phyloP scores from a whole-genome alignment of 2,888 invertebrate species.

The Pyrocoelia pectoralis region DNA sequence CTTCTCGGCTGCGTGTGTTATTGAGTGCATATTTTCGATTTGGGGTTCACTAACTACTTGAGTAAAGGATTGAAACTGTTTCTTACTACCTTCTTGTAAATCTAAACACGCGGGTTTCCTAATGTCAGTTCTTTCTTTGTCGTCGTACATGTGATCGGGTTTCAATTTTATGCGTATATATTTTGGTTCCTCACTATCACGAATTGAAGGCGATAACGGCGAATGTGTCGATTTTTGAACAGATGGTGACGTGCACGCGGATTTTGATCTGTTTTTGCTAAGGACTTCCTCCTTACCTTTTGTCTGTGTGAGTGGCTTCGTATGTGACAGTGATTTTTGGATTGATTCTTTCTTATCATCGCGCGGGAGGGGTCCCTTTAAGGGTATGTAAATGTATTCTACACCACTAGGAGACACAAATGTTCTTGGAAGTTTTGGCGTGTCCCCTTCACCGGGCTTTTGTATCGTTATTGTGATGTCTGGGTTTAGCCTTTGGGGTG shows the following conservation, averaged over 20 bases:
- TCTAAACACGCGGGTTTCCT: conserved; percentile 71
- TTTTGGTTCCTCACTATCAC: conserved; percentile 56
- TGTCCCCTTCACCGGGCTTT: conserved; percentile 44
- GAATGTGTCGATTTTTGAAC: conserved; percentile 28
- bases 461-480: conserved; percentile 55
- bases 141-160: conserved; percentile 76
- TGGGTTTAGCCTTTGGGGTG: conserved; percentile 9
- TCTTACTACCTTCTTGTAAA: conserved; percentile 57
- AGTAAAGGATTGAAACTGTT: conserved; percentile 58
- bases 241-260: conserved; percentile 34
- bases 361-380: conserved; percentile 58
- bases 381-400: conserved; percentile 61
- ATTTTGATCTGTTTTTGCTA: conserved; percentile 43
- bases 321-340: conserved; percentile 26
- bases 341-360: conserved; percentile 31
- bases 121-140: conserved; percentile 55
- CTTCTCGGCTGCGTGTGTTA: conserved; percentile 36
- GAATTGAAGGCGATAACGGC: conserved; percentile 33
- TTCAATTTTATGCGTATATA: conserved; percentile 75
- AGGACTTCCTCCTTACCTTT: conserved; percentile 28
- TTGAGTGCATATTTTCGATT: conserved; percentile 38
- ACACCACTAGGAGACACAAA: conserved; percentile 57
- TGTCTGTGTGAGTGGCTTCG: conserved; percentile 15
- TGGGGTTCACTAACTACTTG: conserved; percentile 51
- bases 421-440: conserved; percentile 50